Conservation (phyloP, 2,113 vertebrate genomes). For the Marmota flaviventris region DNA sequence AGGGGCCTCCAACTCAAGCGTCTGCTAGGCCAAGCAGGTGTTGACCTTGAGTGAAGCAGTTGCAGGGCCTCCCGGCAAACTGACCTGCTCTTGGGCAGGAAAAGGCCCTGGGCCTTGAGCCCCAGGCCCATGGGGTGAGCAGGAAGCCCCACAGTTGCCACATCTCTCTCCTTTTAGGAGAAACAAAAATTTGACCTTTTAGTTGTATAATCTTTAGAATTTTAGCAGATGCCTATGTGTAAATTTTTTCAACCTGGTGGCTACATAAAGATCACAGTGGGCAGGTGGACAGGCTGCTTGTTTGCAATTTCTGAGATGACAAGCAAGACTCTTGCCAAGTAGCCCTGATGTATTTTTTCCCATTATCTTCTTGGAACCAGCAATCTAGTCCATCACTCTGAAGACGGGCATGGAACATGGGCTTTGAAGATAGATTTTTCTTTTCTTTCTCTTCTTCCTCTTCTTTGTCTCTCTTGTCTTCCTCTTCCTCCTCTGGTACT, state of each 20-base stretch:
- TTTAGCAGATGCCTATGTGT: background rate
- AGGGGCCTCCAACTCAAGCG: fast-evolving
- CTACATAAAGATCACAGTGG: background rate
- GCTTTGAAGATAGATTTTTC: background rate
- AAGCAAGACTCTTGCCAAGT: background rate
- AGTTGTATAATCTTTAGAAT: background rate
- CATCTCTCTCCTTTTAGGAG: background rate
- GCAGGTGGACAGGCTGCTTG: background rate
- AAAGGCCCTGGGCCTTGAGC: fast-evolving
- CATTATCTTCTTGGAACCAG: background rate
- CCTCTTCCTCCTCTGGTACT: too few species aligned
- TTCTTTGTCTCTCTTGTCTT: too few species aligned
- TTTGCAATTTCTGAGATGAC: background rate
- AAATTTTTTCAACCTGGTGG: background rate
- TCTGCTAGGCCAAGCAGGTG: background rate
- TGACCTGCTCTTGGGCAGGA: fast-evolving
- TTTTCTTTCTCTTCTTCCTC: too few species aligned
- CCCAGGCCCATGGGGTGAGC: fast-evolving
- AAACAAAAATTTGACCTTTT: background rate
- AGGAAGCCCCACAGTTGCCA: background rate
- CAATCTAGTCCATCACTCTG: background rate
- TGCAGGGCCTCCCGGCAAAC: background rate
- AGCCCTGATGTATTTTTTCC: background rate
- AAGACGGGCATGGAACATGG: fast-evolving
- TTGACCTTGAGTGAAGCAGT: fast-evolving